These are phyloP conservation scores for Oryzaephilus surinamensis DNA, from an alignment of 1,140 invertebrate species.

Conservation along the genomic window DNA sequence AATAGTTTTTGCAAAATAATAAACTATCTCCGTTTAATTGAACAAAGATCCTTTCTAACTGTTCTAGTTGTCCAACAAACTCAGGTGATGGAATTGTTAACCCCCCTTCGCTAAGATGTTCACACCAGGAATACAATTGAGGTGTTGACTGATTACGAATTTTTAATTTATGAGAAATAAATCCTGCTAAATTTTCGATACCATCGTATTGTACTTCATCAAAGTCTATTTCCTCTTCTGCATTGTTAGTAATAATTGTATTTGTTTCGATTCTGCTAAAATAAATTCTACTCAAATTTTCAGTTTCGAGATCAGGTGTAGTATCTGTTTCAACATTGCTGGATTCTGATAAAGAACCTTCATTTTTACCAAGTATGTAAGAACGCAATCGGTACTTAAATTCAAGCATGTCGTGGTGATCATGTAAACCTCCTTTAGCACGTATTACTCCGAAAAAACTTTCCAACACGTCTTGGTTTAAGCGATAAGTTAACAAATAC, in stretches of 20 bases:
- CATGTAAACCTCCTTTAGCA: constrained; percentile 19
- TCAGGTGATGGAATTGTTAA: constrained; percentile 3
- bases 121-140: background rate
- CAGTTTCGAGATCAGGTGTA: constrained; percentile 1
- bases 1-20: background rate
- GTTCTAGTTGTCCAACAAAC: constrained; percentile 1
- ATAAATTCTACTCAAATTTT: constrained; percentile 3
- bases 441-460: constrained; percentile 29
- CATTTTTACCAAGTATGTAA: constrained; percentile 21
- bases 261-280: no score
- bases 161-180: constrained; percentile 7
- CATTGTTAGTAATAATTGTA: background rate
- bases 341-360: constrained; percentile 11
- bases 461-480: constrained; percentile 30
- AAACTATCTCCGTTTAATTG: background rate
- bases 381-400: constrained; percentile 20
- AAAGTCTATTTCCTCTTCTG: background rate
- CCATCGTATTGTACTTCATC: constrained; percentile 2
- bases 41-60: constrained; percentile 5
- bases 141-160: background rate
- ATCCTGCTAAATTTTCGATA: constrained; percentile 8
- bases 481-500: constrained; percentile 20
- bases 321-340: constrained; percentile 12
- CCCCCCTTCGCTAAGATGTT: constrained; percentile 7
- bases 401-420: constrained; percentile 22